These are phyloP conservation scores for Ectemnius continuus DNA, from an alignment of 2,888 invertebrate genomes.

Conservation along the genomic window DNA sequence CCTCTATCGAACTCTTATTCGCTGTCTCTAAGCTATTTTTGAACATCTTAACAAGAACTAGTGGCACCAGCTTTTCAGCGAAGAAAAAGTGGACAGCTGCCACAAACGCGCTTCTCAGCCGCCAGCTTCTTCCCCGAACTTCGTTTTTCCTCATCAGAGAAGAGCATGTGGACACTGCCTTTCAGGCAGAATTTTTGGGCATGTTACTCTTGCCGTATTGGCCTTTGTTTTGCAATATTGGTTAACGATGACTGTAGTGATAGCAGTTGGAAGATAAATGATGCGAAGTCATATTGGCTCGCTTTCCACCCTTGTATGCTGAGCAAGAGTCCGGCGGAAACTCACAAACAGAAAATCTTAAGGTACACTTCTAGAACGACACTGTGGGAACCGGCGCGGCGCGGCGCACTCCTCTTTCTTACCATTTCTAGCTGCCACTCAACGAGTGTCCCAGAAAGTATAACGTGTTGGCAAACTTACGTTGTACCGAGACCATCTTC, in stretches of 20 bases:
- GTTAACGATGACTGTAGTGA: no score
- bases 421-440: slow-evolving; percentile 24
- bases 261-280: no score
- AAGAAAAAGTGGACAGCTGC: slow-evolving; percentile 54
- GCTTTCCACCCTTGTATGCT: background rate
- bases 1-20: slow-evolving; percentile 57
- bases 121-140: slow-evolving; percentile 3
- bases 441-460: slow-evolving; percentile 20
- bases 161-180: no score
- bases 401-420: background rate
- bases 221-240: no score
- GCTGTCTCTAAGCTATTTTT: slow-evolving; percentile 66
- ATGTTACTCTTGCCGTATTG: no score
- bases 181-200: no score
- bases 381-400: background rate
- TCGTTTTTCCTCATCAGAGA: no score
- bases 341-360: slow-evolving; percentile 16
- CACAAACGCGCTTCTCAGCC: slow-evolving; percentile 42
- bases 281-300: background rate
- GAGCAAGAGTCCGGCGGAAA: background rate
- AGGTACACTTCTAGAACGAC: slow-evolving; percentile 1
- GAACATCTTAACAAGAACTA: slow-evolving; percentile 58
- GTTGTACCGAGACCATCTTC: no score
- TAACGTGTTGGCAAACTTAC: slow-evolving; percentile 38
- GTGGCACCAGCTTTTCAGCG: slow-evolving; percentile 28